A percentile compares a stretch with the other conserved stretches of the same genome.
These are phyloP conservation scores for Dipodomys stephensi DNA, from an alignment of 2,113 vertebrate species.

Conservation along the genomic window DNA sequence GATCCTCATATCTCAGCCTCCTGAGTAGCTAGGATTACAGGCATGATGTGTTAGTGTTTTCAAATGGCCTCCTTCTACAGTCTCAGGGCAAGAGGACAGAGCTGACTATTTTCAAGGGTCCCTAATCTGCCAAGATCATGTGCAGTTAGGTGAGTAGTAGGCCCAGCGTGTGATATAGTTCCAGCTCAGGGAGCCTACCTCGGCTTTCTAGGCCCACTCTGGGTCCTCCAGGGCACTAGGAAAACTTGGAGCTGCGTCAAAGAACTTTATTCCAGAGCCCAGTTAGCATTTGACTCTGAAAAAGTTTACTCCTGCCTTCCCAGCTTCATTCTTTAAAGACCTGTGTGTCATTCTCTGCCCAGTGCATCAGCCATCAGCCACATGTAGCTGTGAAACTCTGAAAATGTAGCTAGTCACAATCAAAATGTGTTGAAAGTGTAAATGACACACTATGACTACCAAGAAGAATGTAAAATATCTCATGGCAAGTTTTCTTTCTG, in stretches of 20 bases:
- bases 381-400: fast-evolving
- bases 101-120: neutral
- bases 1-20: too few species aligned
- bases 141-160: neutral
- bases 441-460: neutral
- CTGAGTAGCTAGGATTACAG: too few species aligned
- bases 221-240: neutral
- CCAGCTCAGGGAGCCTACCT: neutral
- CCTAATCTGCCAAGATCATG: too few species aligned
- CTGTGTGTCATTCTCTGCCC: neutral
- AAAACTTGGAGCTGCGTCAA: neutral
- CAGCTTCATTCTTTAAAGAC: neutral
- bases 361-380: neutral
- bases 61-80: too few species aligned
- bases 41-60: neutral
- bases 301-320: neutral
- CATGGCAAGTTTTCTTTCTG: constrained; percentile 5
- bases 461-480: neutral
- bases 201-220: neutral
- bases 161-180: fast-evolving
- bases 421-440: neutral
- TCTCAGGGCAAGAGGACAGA: neutral
- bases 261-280: neutral
- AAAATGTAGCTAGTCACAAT: neutral
- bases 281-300: neutral